A percentile compares a stretch with the other conserved stretches of the same genome.
Conservation (phyloP, 2,797 vertebrate species). For the Mycteria americana region DNA sequence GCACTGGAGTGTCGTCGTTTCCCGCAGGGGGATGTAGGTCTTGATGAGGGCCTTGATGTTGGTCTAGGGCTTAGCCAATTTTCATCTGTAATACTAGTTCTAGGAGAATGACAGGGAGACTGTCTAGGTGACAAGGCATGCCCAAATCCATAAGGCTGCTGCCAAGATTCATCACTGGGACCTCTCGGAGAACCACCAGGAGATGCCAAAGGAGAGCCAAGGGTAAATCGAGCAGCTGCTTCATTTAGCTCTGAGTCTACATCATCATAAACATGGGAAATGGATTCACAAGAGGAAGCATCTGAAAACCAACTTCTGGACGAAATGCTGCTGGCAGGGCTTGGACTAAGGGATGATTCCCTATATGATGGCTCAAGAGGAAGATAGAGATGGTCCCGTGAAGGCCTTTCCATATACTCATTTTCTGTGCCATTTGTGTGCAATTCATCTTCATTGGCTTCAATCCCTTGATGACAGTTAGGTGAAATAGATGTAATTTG, state of each 20-base stretch:
- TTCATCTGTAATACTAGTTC: conserved; percentile 96
- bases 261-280: conserved; percentile 96
- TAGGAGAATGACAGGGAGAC: conserved; percentile 95
- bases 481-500: conserved; percentile 99
- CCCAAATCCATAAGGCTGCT: conserved; percentile 82
- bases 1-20: conserved; percentile 97
- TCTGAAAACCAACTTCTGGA: conserved; percentile 99
- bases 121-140: conserved; percentile 91
- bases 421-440: conserved; percentile 87
- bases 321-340: conserved; percentile 97
- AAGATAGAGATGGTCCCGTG: conserved; percentile 96
- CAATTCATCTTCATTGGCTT: conserved; percentile 84
- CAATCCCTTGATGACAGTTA: conserved; percentile 96
- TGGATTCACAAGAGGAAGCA: conserved; percentile 96
- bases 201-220: conserved; percentile 92
- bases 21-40: conserved; percentile 95
- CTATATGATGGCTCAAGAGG: conserved; percentile 94
- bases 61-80: conserved; percentile 97
- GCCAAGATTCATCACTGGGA: conserved; percentile 87
- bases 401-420: conserved; percentile 91
- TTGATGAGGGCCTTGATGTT: conserved; percentile 92
- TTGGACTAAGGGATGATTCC: conserved; percentile 94
- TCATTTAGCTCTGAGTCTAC: conserved; percentile 98
- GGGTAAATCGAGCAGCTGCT: conserved; percentile 92
- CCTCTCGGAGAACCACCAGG: conserved; percentile 91